phyloP scores from a whole-genome alignment of 2,888 invertebrate genomes.

The Buathra laborator region DNA sequence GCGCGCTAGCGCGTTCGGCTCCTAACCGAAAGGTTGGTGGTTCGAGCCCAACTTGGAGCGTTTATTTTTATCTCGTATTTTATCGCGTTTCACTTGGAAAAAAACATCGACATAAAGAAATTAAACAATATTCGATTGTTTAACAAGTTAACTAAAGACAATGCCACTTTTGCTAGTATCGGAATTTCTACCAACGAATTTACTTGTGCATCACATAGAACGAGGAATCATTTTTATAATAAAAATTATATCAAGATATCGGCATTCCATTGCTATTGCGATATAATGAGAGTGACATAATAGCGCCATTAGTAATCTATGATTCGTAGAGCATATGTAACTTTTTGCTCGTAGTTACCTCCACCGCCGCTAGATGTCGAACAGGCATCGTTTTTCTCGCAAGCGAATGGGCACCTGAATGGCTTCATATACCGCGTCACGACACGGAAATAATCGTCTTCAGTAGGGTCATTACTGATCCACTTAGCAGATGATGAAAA shows the following conservation, averaged over 20 bases:
- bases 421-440: constrained; percentile 45
- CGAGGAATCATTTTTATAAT: too few relatives aligned
- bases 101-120: constrained; percentile 6
- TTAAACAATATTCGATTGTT: constrained; percentile 1
- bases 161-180: too few relatives aligned
- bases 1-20: constrained; percentile 99
- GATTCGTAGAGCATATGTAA: not conserved
- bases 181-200: too few relatives aligned
- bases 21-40: constrained; percentile 99
- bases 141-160: not conserved
- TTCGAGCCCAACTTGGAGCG: constrained; percentile 99
- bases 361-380: constrained; percentile 53
- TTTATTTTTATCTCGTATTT: constrained; percentile 77
- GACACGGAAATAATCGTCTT: constrained; percentile 68
- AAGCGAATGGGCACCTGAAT: constrained; percentile 4
- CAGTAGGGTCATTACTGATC: constrained; percentile 83
- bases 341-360: constrained; percentile 38
- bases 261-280: too few relatives aligned
- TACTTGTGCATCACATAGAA: too few relatives aligned
- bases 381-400: constrained; percentile 62
- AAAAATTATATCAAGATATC: too few relatives aligned
- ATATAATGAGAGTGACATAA: too few relatives aligned
- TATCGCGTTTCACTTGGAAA: constrained; percentile 4
- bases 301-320: not conserved
- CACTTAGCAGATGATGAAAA: constrained; percentile 82